These are phyloP conservation scores for Gambusia yucatana DNA, from an alignment of 2,797 vertebrate species.

Conservation along the genomic window DNA sequence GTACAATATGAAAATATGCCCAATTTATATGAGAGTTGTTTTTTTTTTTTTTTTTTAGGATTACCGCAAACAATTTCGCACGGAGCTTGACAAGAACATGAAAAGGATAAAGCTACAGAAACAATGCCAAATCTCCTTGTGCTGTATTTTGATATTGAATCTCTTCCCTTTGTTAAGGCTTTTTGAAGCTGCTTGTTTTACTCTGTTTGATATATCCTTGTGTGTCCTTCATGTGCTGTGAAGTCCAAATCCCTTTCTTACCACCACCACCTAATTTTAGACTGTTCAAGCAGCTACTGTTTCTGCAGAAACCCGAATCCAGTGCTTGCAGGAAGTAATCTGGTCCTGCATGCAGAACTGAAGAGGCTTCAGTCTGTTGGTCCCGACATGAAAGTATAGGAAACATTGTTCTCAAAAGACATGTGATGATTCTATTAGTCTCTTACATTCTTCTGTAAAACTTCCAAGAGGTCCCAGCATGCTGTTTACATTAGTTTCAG, in stretches of 20 bases:
- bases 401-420: background rate
- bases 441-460: background rate
- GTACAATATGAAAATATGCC: background rate
- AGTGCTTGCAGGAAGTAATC: slow-evolving; percentile 36
- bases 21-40: background rate
- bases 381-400: background rate
- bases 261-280: slow-evolving; percentile 44
- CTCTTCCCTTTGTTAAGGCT: background rate
- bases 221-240: background rate
- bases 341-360: background rate
- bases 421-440: background rate
- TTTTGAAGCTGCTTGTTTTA: background rate
- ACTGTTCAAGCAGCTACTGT: slow-evolving; percentile 38
- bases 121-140: background rate
- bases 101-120: background rate
- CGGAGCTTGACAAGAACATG: background rate
- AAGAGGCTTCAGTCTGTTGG: background rate
- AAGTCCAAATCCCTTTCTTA: slow-evolving; percentile 24
- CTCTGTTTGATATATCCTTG: too few species aligned
- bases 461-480: background rate
- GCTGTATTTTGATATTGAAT: background rate
- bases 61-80: background rate
- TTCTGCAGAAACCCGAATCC: slow-evolving; percentile 34
- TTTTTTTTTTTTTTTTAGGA: background rate
- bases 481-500: background rate